Evolutionary conservation across 2,113 vertebrate genomes (phyloP).

Genomic region (Archilochus colubris): DNA sequence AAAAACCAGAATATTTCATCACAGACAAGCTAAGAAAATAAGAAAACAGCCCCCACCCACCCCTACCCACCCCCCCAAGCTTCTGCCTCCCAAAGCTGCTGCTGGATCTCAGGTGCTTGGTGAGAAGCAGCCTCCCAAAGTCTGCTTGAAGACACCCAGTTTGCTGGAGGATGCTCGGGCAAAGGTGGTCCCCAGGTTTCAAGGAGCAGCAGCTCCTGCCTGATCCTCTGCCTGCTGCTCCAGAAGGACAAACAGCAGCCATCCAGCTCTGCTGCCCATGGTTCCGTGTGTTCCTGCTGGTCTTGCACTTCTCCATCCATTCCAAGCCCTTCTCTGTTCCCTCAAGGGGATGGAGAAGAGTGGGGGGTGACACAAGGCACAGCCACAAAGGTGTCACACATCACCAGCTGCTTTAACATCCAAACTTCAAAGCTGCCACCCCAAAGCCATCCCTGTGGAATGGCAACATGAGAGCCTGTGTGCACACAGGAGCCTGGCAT

Average conservation of each 20-base stretch:
- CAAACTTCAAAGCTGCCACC: not conserved
- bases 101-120: not conserved
- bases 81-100: not conserved
- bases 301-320: not conserved
- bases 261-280: too few relatives aligned
- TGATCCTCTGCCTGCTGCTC: not conserved
- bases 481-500: not conserved
- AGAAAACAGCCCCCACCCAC: not conserved
- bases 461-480: accelerated
- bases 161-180: not conserved
- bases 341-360: accelerated
- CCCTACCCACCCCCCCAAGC: not conserved
- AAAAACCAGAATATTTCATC: conserved; percentile 33
- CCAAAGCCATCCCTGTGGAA: accelerated
- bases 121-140: not conserved
- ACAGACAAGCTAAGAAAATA: not conserved
- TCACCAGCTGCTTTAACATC: accelerated
- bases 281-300: not conserved
- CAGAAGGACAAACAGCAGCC: not conserved
- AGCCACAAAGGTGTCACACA: accelerated
- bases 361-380: not conserved
- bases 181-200: not conserved
- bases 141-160: not conserved
- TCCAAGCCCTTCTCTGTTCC: not conserved
- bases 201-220: not conserved